Base-by-base conservation (phyloP, 1,140 invertebrate genomes). In the Sesamia nonagrioides region DNA sequence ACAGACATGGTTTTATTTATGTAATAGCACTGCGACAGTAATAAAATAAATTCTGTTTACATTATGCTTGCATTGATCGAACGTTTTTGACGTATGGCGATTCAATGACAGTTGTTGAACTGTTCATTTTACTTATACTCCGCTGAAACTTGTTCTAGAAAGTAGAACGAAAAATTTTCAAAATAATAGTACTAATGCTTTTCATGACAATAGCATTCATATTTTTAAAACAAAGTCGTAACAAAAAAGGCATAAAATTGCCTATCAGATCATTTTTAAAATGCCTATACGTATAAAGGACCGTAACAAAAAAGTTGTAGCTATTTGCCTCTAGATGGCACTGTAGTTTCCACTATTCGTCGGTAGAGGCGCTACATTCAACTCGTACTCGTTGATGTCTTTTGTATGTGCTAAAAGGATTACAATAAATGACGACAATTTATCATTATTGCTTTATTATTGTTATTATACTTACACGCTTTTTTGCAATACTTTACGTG, bases 1-100 rank as follows among this genome's bases (percentile, higher is more conserved):
- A 87, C 88, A 15, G 85, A 86, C 90, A 92, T 92, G 18, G 21
- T 88, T 82, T 79, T 72, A 21, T 79, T 48, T 66, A 33, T n/a
- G 40, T 76, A 40, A 76, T 2, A 21, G 21, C 18, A 8, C 27
- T 27, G 27, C 15, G n/a, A 54, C 45, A 66, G 8, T 48, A 40
- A 6, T 18, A 33, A 33, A 40, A 8, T 68, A 4, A 13, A n/a
- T 35, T 69, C 21, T 27, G 18, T 48, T 48, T 63, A 40, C 37
- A 18, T 2, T 13, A 21, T 21, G 7, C 27, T 27, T 45, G 13
- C 33, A 17, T 42, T 17, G 61, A 66, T 18, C 56, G 33, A 60
- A 60, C n/a, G 35, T 13, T 11, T 33, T 63, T 66, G 61, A 42
- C 37, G 27, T 27, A 66, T 42, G 37, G 37, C 37, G 37, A 66